These are phyloP conservation scores for Poecilia gillii DNA, from an alignment of 2,797 vertebrate genomes.

Conservation along the genomic window DNA sequence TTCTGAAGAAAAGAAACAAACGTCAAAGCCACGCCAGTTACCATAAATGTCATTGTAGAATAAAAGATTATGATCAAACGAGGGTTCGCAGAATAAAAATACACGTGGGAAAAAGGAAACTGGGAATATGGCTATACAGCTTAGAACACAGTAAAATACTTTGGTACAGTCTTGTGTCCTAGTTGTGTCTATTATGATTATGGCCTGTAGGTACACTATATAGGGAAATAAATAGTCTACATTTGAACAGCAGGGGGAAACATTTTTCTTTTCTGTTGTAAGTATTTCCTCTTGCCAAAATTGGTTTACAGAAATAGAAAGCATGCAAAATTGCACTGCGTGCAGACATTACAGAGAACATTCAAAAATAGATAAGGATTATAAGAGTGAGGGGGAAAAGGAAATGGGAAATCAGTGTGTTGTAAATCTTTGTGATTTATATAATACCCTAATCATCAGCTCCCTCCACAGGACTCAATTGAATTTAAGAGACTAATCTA, in stretches of 20 bases:
- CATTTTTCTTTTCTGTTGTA: background rate
- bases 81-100: background rate
- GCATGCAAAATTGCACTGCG: background rate
- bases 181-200: background rate
- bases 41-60: background rate
- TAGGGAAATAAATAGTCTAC: background rate
- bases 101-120: background rate
- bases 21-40: background rate
- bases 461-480: background rate
- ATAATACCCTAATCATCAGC: background rate
- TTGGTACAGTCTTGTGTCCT: background rate
- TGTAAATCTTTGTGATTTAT: background rate
- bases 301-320: background rate
- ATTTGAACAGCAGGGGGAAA: background rate
- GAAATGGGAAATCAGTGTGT: background rate
- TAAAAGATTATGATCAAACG: background rate
- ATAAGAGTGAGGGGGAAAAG: background rate
- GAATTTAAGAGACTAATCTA: background rate
- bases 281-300: background rate
- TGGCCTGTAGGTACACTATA: background rate
- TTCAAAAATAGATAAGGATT: background rate
- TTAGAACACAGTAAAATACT: background rate
- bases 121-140: background rate
- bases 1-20: background rate
- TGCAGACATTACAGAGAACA: background rate